Evolutionary conservation across 1,140 invertebrate genomes (phyloP), one percentile per base, ranked within the genome.

Genomic region (Drosophila miranda): DNA sequence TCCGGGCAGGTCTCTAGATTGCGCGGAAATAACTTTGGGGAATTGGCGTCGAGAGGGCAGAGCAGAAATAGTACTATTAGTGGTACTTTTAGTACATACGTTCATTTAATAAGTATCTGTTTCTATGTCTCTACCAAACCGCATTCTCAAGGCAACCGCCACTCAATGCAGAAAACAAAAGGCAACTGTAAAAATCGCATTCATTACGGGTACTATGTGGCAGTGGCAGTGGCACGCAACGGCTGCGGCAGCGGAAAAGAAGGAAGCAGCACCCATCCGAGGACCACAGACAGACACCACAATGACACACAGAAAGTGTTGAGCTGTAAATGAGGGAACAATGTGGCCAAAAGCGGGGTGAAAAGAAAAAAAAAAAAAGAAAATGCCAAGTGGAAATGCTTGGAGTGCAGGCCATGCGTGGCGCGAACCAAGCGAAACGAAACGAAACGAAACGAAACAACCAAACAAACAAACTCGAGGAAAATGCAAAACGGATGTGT

Each of bases 401-500:
- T 77, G 67, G 71, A 86, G 81, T 77, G 77, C 62, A 71, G 62
- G 78, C 58, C 82, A 87, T 80, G 82, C 77, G 73, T 86, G 73
- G 54, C 72, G 44, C 28, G 49, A 45, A 56, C 23, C 23, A 4
- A 26, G 23, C 23, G 23, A 26, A 26, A 26, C 23, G 23, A 26
- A 23, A 23, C 23, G 16, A 16, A 16, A 16, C 23, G 23, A 23
- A 26, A 26, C 23, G 23, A 26, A 26, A 26, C 23, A 19, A 19
- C 19, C 8, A 16, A 23, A 56, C 13, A 84, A 51, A 75, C 73
- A 84, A 70, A 80, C 68, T 78, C 57, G 34, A 11, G 34, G 78
- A 66, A 87, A 82, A 86, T 87, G 82, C 71, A 88, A 87, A 87
- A 87, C 82, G 82, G 82, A 87, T 87, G 82, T 87, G 82, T 87